Percentiles rank a stretch among this genome's conserved stretches.
phyloP scores from a whole-genome alignment of 2,797 vertebrate species.

The Liparis tanakae region DNA sequence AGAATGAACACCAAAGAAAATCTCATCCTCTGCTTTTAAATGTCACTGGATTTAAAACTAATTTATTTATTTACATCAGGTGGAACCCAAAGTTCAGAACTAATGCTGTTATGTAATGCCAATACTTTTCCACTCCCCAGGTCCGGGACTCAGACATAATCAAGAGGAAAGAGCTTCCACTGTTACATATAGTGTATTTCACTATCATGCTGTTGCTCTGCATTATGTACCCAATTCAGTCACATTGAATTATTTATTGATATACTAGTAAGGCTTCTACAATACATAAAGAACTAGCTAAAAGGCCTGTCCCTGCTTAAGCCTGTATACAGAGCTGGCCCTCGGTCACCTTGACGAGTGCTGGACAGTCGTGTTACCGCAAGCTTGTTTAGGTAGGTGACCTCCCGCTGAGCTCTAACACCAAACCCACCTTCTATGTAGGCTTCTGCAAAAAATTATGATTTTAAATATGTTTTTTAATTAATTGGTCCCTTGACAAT shows the following conservation, averaged over 20 bases:
- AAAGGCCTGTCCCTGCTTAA: conserved; percentile 3
- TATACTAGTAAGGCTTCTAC: conserved; percentile 10
- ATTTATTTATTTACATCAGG: conserved; percentile 16
- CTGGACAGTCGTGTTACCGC: background rate
- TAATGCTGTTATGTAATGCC: conserved; percentile 2
- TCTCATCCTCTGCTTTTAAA: background rate
- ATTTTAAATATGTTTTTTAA: background rate
- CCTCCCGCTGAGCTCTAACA: background rate
- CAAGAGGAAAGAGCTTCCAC: background rate
- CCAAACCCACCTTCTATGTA: background rate
- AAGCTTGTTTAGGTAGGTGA: conserved; percentile 19
- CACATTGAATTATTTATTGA: background rate
- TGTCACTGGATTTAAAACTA: background rate
- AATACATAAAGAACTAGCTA: conserved; percentile 28
- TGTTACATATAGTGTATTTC: background rate
- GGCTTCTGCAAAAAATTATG: background rate
- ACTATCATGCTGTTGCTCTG: background rate
- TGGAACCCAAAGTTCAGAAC: conserved; percentile 11
- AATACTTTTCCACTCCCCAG: conserved; percentile 1
- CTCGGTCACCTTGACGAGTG: conserved; percentile 35
- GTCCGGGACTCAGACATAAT: background rate
- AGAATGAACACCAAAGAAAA: conserved; percentile 5
- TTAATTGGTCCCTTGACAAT: background rate
- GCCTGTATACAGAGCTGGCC: conserved; percentile 12
- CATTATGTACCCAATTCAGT: conserved; percentile 2